These are phyloP conservation scores for Gymnarchus niloticus DNA, from an alignment of 2,113 vertebrate species.

Conservation along the genomic window DNA sequence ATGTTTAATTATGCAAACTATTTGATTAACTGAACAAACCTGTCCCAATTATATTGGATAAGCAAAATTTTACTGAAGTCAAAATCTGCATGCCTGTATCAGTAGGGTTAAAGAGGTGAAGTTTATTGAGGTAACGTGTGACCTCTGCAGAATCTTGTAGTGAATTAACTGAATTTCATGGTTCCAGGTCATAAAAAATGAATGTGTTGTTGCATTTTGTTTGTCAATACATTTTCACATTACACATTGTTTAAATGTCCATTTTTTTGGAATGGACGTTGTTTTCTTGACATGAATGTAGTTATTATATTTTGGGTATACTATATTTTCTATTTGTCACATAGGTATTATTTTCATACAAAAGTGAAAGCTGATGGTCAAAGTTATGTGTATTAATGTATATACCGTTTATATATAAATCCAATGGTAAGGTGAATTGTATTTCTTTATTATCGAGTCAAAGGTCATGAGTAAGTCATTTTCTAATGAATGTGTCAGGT, in stretches of 20 bases:
- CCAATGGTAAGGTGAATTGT: background rate
- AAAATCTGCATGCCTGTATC: too few species aligned
- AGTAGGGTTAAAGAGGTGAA: background rate
- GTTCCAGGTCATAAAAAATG: background rate
- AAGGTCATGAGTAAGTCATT: background rate
- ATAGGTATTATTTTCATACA: background rate
- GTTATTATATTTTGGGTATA: background rate
- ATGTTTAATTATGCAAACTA: too few species aligned
- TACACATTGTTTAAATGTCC: background rate
- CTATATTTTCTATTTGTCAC: background rate
- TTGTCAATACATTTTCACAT: background rate
- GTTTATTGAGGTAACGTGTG: background rate
- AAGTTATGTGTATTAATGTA: background rate
- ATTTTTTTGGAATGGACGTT: background rate
- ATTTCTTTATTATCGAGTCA: background rate
- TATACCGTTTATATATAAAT: background rate
- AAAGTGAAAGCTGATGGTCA: background rate
- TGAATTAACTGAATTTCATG: background rate
- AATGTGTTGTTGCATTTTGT: background rate
- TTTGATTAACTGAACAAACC: too few species aligned
- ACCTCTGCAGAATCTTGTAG: background rate
- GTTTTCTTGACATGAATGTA: background rate
- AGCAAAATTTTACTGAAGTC: too few species aligned
- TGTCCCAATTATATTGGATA: too few species aligned
- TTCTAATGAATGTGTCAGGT: background rate